A percentile compares a stretch with the other conserved stretches of the same genome.
phyloP scores from a whole-genome alignment of 1,140 invertebrate genomes.

The Gonatopus flavifemur region DNA sequence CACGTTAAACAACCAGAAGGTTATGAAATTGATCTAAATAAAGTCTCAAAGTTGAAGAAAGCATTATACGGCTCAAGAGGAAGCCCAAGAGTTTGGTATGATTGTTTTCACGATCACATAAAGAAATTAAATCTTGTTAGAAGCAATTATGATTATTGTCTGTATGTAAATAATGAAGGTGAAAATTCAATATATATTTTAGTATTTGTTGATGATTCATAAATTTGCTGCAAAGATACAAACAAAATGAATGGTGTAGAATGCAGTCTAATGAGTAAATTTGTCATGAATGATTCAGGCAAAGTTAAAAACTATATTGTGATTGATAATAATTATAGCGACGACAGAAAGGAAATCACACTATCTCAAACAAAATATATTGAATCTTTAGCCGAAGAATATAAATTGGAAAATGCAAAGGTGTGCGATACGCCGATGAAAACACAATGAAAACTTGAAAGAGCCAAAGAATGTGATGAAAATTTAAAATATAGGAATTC shows the following conservation, averaged over 20 bases:
- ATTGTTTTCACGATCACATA: constrained; percentile 34
- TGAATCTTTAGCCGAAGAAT: constrained; percentile 44
- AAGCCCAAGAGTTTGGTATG: constrained; percentile 32
- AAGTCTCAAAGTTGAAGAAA: constrained; percentile 30
- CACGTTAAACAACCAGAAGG: constrained; percentile 50
- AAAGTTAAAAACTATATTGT: constrained; percentile 28
- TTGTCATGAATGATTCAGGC: constrained; percentile 41
- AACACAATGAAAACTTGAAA: constrained; percentile 34
- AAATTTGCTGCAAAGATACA: constrained; percentile 17
- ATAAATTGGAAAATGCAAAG: constrained; percentile 33
- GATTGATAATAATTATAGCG: constrained; percentile 37
- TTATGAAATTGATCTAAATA: constrained; percentile 33
- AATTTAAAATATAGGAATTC: constrained; percentile 42
- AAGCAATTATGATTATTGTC: constrained; percentile 18
- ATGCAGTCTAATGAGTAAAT: constrained; percentile 33
- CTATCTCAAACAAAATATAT: constrained; percentile 47
- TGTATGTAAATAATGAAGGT: constrained; percentile 22
- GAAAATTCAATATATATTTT: constrained; percentile 28
- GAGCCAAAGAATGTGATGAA: neutral
- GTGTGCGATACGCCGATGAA: constrained; percentile 42
- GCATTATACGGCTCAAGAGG: constrained; percentile 30
- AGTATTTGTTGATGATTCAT: constrained; percentile 19
- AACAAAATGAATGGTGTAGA: constrained; percentile 31
- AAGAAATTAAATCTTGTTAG: constrained; percentile 6
- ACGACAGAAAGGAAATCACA: constrained; percentile 31